These are phyloP conservation scores for Anoplolepis gracilipes DNA, from an alignment of 1,140 invertebrate species.

Conservation along the genomic window DNA sequence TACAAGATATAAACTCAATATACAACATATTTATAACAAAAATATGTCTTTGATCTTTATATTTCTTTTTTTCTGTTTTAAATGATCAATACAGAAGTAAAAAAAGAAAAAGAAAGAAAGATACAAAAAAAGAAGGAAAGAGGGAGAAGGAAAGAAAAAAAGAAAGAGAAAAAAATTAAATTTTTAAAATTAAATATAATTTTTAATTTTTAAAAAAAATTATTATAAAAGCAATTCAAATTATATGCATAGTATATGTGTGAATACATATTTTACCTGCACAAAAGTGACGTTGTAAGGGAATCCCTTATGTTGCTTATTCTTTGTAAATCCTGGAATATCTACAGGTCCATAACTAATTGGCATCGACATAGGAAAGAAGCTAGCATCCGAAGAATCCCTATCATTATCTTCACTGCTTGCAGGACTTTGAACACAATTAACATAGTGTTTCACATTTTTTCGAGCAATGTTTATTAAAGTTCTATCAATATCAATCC, in stretches of 20 bases:
- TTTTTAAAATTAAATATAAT: too few relatives aligned
- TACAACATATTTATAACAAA: too few relatives aligned
- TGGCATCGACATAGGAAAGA: slow-evolving; percentile 95
- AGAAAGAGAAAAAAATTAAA: too few relatives aligned
- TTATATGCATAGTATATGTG: slow-evolving; percentile 40
- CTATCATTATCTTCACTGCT: slow-evolving; percentile 77
- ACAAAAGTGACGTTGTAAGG: slow-evolving; percentile 95
- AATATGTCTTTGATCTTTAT: too few relatives aligned
- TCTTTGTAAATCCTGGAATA: slow-evolving; percentile 87
- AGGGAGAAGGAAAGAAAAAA: too few relatives aligned
- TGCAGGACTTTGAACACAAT: slow-evolving; percentile 83
- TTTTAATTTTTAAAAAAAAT: too few relatives aligned
- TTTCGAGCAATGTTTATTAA: slow-evolving; percentile 94
- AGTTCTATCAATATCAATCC: slow-evolving; percentile 97
- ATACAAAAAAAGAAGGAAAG: too few relatives aligned
- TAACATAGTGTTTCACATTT: slow-evolving; percentile 93
- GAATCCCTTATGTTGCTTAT: slow-evolving; percentile 88
- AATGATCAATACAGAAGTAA: too few relatives aligned
- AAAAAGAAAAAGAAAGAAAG: too few relatives aligned
- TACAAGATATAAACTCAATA: too few relatives aligned
- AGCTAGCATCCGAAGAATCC: slow-evolving; percentile 83
- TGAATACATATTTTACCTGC: slow-evolving; percentile 88
- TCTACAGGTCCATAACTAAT: slow-evolving; percentile 93
- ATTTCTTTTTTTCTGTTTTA: too few relatives aligned
- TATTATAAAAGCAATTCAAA: too few relatives aligned